Evolutionary conservation across 2,113 vertebrate species (phyloP).

Genomic region (Neolamprologus hecqui): DNA sequence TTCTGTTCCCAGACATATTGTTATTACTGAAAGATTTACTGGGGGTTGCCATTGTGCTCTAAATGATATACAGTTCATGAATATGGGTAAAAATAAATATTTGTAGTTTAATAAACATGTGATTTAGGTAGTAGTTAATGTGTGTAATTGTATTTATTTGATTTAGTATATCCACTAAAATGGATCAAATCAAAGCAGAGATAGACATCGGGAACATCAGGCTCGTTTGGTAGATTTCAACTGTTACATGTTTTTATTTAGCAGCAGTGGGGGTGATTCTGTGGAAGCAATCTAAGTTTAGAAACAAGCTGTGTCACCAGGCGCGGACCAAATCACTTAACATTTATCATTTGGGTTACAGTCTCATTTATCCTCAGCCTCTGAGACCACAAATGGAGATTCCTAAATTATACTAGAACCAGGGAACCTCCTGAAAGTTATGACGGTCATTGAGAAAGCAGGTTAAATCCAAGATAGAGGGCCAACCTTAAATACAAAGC

Average conservation of each 20-base stretch:
- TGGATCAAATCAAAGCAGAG: neutral
- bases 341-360: conserved; percentile 42
- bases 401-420: conserved; percentile 8
- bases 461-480: conserved; percentile 54
- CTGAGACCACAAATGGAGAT: conserved; percentile 43
- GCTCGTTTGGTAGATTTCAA: neutral
- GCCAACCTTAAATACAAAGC: conserved; percentile 65
- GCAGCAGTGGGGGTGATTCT: neutral
- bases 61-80: neutral
- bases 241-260: neutral
- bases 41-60: neutral
- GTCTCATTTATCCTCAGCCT: conserved; percentile 10
- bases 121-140: neutral
- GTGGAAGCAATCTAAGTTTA: conserved; percentile 4
- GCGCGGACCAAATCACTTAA: neutral
- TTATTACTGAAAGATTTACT: neutral
- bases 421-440: conserved; percentile 6
- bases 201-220: neutral
- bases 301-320: neutral
- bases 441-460: conserved; percentile 21
- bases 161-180: neutral
- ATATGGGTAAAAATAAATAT: neutral
- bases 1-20: neutral
- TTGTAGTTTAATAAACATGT: neutral
- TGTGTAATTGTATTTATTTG: neutral